Base-by-base conservation (phyloP, 2,888 invertebrate genomes). In the Apodemia hepburni region DNA sequence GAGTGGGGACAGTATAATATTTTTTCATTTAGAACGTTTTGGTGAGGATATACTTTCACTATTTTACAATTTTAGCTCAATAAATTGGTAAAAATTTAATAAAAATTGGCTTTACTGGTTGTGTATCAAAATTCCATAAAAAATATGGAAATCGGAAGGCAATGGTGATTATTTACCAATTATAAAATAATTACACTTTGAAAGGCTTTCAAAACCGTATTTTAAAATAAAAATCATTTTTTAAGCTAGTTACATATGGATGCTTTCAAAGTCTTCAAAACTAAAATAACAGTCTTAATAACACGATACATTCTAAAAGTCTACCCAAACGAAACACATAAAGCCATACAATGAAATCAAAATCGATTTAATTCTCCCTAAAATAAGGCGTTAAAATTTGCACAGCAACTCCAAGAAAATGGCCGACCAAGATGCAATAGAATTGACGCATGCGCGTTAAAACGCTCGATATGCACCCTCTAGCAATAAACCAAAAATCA, bases 391-490 rank as follows among this genome's bases (percentile, higher is more conserved):
- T 63, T 68, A 63, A 68, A 66, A 68, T 68, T 75, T 69, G 75
- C 73, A 71, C 73, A 72, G 72, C 65, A 79, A 76, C 75, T 80
- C 84, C 77, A 66, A 80, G 82, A 84, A 87, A 86, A 87, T 85
- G 87, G 87, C 83, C 75, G 72, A 82, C 17, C 47, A 8, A 47
- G 47, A 84, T 87, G 88, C 85, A 85, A 81, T 81, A 82, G 81
- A 84, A 78, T 78, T 77, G 77, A 78, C 90, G 90, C 91, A 87
- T 89, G 92, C 92, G 90, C 76, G 72, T 61, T 77, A 65, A 68
- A 66, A 78, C 88, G 90, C 87, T 90, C 90, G 80, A 90, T 91
- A 89, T 85, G 82, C 87, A 87, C 85, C 87, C 86, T 79, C 75
- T 73, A 77, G 76, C 76, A 58, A 67, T 75, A 75, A 71, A 75